Percentiles rank a stretch among this genome's conserved stretches.
phyloP scores from a whole-genome alignment of 2,113 vertebrate species.

The Erinaceus europaeus region DNA sequence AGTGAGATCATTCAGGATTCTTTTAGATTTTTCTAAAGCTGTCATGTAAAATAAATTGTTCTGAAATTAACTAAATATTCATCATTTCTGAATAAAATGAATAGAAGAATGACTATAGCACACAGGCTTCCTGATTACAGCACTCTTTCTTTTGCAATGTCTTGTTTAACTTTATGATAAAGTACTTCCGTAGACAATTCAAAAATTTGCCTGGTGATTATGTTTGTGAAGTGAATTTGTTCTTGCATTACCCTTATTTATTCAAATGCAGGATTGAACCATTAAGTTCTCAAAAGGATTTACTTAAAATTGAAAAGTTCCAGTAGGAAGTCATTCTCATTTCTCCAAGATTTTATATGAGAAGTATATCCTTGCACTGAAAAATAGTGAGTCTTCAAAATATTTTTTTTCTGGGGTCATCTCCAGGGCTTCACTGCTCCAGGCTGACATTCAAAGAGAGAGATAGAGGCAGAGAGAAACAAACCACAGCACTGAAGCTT shows the following conservation, averaged over 20 bases:
- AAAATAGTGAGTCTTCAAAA: slow-evolving; percentile 5
- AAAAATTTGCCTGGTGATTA: slow-evolving; percentile 36
- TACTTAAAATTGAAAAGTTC: slow-evolving; percentile 59
- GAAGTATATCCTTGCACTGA: slow-evolving; percentile 42
- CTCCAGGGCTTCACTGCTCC: too few relatives aligned
- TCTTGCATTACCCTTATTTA: slow-evolving; percentile 40
- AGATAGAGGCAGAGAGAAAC: too few relatives aligned
- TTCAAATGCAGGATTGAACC: slow-evolving; percentile 44
- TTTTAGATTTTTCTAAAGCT: slow-evolving; percentile 14
- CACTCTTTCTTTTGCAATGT: slow-evolving; percentile 8
- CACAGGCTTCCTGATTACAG: background rate
- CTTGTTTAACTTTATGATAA: slow-evolving; percentile 35
- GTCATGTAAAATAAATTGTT: slow-evolving; percentile 41
- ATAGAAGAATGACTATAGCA: background rate
- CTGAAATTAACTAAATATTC: slow-evolving; percentile 16
- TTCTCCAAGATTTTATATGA: slow-evolving; percentile 33
- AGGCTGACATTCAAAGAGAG: too few relatives aligned
- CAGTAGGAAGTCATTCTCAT: slow-evolving; percentile 58
- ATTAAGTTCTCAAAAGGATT: slow-evolving; percentile 65
- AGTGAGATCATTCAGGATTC: too few relatives aligned
- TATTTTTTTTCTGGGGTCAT: too few relatives aligned
- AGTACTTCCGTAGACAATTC: slow-evolving; percentile 4
- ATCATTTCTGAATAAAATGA: slow-evolving; percentile 42
- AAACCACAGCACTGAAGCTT: too few relatives aligned
- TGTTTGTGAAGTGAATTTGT: slow-evolving; percentile 51